These are phyloP conservation scores for Epirrita christyi DNA, from an alignment of 2,888 invertebrate species.

Conservation along the genomic window DNA sequence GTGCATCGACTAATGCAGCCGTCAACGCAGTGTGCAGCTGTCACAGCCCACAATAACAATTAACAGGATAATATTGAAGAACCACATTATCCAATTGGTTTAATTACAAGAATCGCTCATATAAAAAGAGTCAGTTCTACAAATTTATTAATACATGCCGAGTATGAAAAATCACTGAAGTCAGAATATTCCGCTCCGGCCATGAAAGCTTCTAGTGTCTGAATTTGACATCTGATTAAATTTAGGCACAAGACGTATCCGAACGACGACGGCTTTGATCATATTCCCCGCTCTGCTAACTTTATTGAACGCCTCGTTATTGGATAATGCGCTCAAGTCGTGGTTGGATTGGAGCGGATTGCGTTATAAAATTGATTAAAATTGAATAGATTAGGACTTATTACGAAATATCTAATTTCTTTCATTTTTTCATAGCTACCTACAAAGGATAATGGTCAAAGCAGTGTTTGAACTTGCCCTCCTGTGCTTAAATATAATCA, in stretches of 20 bases:
- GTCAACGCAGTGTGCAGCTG: too few species aligned
- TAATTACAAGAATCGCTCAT: too few species aligned
- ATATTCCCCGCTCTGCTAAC: background rate
- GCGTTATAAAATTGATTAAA: background rate
- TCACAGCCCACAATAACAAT: too few species aligned
- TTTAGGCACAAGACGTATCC: slow-evolving; percentile 31
- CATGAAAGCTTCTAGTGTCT: background rate
- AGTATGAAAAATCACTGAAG: background rate
- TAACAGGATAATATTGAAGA: too few species aligned
- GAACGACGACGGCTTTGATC: slow-evolving; percentile 32
- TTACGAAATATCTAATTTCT: background rate
- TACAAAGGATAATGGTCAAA: slow-evolving; percentile 9
- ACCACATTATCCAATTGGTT: too few species aligned
- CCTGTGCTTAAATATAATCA: background rate
- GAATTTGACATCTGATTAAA: background rate
- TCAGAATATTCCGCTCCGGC: background rate
- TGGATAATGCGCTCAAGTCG: background rate
- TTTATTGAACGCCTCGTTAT: background rate
- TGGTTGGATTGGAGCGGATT: background rate
- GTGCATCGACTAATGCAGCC: too few species aligned
- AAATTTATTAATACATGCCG: background rate
- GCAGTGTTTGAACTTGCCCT: background rate
- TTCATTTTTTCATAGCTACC: background rate
- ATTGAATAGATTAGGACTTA: background rate
- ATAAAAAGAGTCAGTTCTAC: too few species aligned